Base-by-base conservation (phyloP, 2,888 invertebrate genomes). In the Eristalinus aeneus region DNA sequence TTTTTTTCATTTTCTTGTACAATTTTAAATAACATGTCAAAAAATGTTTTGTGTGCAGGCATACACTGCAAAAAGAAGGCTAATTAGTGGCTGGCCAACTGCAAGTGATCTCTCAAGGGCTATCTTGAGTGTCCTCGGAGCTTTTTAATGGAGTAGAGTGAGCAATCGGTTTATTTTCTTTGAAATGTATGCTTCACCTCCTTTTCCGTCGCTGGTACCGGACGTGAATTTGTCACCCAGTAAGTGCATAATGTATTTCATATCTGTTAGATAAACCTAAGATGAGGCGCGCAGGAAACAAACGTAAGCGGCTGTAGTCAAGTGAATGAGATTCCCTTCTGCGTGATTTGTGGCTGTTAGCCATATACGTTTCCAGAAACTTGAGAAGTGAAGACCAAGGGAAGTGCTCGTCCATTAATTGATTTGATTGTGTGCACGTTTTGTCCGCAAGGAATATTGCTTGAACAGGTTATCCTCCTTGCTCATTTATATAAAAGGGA, bases 161-260 rank as follows among this genome's bases (percentile, higher is more conserved):
- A 34, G 36, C 46, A 61, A 56, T 77, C 46, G 10, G 11, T 32
- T 31, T 31, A 71, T 81, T 71, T 71, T 58, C 61, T 67, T 68
- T 76, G 12, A 54, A 69, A 56, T 61, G 10, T 8, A 71, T 46
- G 22, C 56, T 63, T 23, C 39, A 32, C 22, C 23, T 76, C 32
- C 12, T 61, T n/a, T 53, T 27, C 32, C 69, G 23, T 46, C 69
- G 22, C 9, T 56, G 1, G 23, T 20, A 27, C 34, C 22, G 46
- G 27, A 60, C 53, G 73, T 74, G 53, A 32, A 74, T 71, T 71
- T 84, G 83, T 84, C 79, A 79, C 79, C 79, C 54, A 69, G 65
- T 79, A 84, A 84, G 79, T 84, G 74, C 79, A 79, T 79, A 74
- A 79, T 84, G 83, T 64, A 67, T 71, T 79, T 8, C 32, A 64